Conservation (phyloP, 2,888 invertebrate species). For the Odontothrips loti region DNA sequence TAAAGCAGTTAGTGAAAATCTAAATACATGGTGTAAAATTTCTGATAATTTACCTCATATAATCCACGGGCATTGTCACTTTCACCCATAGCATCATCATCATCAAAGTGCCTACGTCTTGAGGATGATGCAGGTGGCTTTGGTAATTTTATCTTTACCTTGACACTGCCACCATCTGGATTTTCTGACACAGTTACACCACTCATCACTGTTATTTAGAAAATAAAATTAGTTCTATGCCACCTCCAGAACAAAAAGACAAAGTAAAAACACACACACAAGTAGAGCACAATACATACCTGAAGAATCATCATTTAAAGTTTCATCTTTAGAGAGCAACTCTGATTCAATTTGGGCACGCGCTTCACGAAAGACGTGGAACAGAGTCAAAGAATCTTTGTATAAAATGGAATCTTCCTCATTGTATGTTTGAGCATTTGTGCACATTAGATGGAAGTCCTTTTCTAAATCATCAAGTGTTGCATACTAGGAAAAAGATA, state of each 20-base stretch:
- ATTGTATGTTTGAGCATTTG: slow-evolving; percentile 58
- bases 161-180: neutral
- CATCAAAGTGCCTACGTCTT: neutral
- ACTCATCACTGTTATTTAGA: neutral
- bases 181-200: slow-evolving; percentile 2
- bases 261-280: neutral
- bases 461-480: slow-evolving; percentile 40
- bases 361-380: slow-evolving; percentile 43
- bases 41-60: neutral
- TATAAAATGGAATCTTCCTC: slow-evolving; percentile 56
- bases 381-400: slow-evolving; percentile 56
- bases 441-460: slow-evolving; percentile 55
- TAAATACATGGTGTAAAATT: neutral
- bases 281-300: neutral
- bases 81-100: neutral
- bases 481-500: slow-evolving; percentile 34
- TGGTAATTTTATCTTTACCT: neutral
- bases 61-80: slow-evolving; percentile 12
- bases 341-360: slow-evolving; percentile 37
- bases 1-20: neutral
- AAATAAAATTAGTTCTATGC: neutral
- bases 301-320: neutral
- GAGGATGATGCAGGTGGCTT: neutral
- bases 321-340: neutral
- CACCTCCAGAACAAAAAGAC: neutral